Base-by-base conservation (phyloP, 1,140 invertebrate genomes). In the Onthophagus taurus region DNA sequence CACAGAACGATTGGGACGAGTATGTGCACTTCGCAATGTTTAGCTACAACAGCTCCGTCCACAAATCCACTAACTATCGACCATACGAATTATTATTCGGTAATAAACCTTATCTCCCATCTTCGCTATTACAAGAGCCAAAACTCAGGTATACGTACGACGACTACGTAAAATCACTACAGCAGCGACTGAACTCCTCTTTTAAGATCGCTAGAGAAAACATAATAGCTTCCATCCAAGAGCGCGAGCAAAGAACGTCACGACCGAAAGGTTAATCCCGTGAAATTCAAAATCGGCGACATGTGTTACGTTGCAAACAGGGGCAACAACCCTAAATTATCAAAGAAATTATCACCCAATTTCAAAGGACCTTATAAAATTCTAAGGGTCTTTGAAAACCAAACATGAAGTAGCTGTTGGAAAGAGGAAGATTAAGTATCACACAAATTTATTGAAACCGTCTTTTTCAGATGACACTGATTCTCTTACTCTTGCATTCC, bases 1-100 rank as follows among this genome's bases (percentile, higher is more conserved):
- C 63, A 34, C 58, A 63, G 51, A 52, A 33, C 2, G 54, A 67
- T 43, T 69, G 65, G 61, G 59, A 65, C 26, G 33, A 60, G 42
- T 66, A 47, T 46, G 30, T 67, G 30, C 26, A 51, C 20, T 61
- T 58, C 19, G 59, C 60, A 0, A 60, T 59, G 52, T 67, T 64
- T 34, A 52, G 48, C 20, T 68, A 64, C 43, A 67, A 64, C 47
- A 61, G 57, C 13, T 45, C 21, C 14, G 37, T 51, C 23, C 58
- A 63, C 38, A 51, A 31, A 17, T 42, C 48, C 6, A 57, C 54
- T 6, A 44, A 50, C 18, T 60, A 42, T 42, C 53, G 52, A 26
- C 55, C 60, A 12, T 53, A 45, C 38, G 58, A 64, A 53, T 42
- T 57, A 45, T 8, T 59, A 9, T 54, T 56, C 30, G 44, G 56